Conservation (phyloP, 2,113 vertebrate species). For the Phylloscopus trochiloides region DNA sequence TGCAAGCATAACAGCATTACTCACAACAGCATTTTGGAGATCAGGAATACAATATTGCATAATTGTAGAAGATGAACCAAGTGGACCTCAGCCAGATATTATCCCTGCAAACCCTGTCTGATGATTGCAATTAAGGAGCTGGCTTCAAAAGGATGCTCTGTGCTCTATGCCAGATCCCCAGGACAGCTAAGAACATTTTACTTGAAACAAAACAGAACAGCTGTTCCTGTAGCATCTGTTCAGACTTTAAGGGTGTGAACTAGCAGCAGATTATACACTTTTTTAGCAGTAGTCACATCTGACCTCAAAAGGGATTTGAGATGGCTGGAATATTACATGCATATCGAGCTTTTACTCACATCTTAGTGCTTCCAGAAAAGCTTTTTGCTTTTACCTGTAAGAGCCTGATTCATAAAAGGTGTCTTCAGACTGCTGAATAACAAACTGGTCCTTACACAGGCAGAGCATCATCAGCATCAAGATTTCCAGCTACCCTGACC, state of each 20-base stretch:
- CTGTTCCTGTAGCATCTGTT: not conserved
- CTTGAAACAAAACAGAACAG: not conserved
- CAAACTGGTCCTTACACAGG: not conserved
- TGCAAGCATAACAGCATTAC: not conserved
- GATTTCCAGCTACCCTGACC: not conserved
- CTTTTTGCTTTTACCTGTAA: not conserved
- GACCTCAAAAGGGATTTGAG: not conserved
- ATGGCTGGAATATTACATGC: not conserved
- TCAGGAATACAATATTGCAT: not conserved
- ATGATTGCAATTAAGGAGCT: not conserved
- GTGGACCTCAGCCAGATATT: not conserved
- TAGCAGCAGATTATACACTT: not conserved
- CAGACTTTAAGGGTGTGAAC: not conserved
- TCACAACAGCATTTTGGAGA: not conserved
- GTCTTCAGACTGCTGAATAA: not conserved
- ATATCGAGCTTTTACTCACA: not conserved
- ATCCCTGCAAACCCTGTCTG: not conserved
- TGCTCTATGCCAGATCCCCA: not conserved
- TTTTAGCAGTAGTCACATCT: not conserved
- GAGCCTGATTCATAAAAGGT: not conserved
- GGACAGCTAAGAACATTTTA: not conserved
- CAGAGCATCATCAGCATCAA: not conserved
- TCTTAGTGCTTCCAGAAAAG: not conserved
- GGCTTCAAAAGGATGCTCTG: not conserved
- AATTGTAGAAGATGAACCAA: not conserved